These are phyloP conservation scores for Sebastes diploproa DNA, from an alignment of 2,797 vertebrate genomes.

Conservation along the genomic window DNA sequence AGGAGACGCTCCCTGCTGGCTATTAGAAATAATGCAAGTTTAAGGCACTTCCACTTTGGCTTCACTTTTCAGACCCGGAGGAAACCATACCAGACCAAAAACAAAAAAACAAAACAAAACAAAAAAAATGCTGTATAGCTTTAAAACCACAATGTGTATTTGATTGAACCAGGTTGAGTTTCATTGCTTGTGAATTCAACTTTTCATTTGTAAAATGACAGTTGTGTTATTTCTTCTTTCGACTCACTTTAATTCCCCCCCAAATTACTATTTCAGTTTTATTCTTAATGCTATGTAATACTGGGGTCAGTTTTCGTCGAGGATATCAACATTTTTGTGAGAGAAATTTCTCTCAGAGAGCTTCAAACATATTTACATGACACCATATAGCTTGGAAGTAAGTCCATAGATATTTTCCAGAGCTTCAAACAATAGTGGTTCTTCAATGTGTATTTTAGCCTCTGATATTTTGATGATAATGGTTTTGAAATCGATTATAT, in stretches of 20 bases:
- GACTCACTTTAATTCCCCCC: no score
- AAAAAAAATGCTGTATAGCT: background rate
- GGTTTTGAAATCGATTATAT: background rate
- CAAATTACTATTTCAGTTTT: no score
- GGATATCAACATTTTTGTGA: background rate
- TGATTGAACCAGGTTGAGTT: background rate
- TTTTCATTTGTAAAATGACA: background rate
- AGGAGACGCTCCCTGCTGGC: no score
- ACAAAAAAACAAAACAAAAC: no score
- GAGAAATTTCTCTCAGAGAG: background rate
- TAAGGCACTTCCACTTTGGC: no score
- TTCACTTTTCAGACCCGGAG: no score
- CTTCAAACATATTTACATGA: background rate
- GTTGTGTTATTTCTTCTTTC: background rate
- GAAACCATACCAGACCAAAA: no score
- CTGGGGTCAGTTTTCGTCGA: background rate
- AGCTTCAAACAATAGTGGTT: background rate
- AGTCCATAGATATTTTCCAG: background rate
- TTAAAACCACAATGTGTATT: background rate
- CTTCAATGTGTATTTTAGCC: background rate
- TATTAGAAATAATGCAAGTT: no score
- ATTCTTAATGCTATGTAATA: no score
- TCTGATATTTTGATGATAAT: background rate
- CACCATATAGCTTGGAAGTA: no score
- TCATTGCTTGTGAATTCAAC: background rate